Base-by-base conservation (phyloP, 2,113 vertebrate species). In the Vicugna pacos region DNA sequence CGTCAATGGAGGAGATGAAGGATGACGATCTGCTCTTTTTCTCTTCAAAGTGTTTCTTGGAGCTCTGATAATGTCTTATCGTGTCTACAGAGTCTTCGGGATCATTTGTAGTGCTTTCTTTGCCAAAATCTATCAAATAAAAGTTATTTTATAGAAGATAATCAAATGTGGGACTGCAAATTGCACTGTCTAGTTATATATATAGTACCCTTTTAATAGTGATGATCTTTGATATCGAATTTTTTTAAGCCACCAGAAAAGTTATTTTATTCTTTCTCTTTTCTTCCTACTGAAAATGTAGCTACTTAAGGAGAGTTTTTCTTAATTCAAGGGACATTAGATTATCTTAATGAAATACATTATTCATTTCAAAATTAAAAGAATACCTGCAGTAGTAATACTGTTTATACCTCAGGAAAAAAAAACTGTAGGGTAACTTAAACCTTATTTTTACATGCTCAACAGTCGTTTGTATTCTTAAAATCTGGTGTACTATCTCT, bases 31-130 rank as follows among this genome's bases (percentile, higher is more conserved):
- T 97, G 82, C 98, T 99, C 96, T 98, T 99, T 90, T 99, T 99
- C 67, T 99, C 99, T 93, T 99, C 99, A 6, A 98, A 98, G 93
- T 98, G 98, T 98, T 99, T 99, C 98, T 98, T 99, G 77, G 98
- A 98, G 98, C 98, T 99, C 84, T 98, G 98, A 83, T 98, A 98
- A 97, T 98, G 98, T 76, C 94, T 97, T 95, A 95, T 96, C 52
- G 96, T 98, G 75, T 98, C 98, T 54, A 87, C 76, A 58, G 98
- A 98, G 14, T 98, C 98, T 89, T 98, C 98, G 83, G 98, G 98
- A 92, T 98, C 98, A 96, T 98, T 97, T 62, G 97, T 96, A 76
- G 98, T 98, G 73, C 98, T 98, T 73, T 96, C 98, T 98, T 98
- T 98, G 88, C 98, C 97, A 97, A 97, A 98, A 92, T 98, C 99